Evolutionary conservation across 2,113 vertebrate species (phyloP), one percentile per base, ranked within the genome.

Genomic region (Oreotrochilus melanogaster): DNA sequence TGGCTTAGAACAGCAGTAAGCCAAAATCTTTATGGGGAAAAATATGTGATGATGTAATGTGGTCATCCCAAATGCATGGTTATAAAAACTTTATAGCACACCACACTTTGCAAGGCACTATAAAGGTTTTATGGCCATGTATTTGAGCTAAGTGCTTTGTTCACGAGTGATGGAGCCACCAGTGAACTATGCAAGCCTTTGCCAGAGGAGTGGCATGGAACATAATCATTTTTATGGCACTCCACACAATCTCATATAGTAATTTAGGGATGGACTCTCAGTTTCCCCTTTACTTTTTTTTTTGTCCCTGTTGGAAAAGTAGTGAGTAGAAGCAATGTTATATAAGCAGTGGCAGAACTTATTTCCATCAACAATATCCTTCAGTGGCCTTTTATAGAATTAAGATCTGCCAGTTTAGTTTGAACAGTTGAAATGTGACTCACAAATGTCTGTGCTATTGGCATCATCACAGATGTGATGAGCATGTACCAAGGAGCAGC

Each of bases 81-180:
- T 70, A 71, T 95, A 95, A 97, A 91, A 93, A 78, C 61, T 95
- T 86, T 81, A 86, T 50, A 70, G 61, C 30, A 80, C 48, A 60
- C 78, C 92, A 86, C 58, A 70, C 13, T 87, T 91, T 84, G 33
- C 35, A 79, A 95, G 83, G 53, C 57, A 42, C 88, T 64, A 65
- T 97, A 92, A 97, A 96, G 82, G 42, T 84, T 89, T 97, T 93
- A 95, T 76, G 47, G 45, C 37, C 25, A 5, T 80, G 43, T 65
- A 86, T 95, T 93, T 95, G 78, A 74, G 70, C 94, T 71, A 75
- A 88, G 61, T 71, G 75, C 28, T 93, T 94, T 79, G 28, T 75
- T 95, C 54, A 48, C 31, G 60, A 92, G 37, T 79, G 81, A 81
- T 92, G 51, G 75, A 94, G 75, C 39, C 80, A 92, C 78, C 62